These are phyloP conservation scores for Trypoxylon attenuatum DNA, from an alignment of 2,888 invertebrate genomes.

Conservation along the genomic window DNA sequence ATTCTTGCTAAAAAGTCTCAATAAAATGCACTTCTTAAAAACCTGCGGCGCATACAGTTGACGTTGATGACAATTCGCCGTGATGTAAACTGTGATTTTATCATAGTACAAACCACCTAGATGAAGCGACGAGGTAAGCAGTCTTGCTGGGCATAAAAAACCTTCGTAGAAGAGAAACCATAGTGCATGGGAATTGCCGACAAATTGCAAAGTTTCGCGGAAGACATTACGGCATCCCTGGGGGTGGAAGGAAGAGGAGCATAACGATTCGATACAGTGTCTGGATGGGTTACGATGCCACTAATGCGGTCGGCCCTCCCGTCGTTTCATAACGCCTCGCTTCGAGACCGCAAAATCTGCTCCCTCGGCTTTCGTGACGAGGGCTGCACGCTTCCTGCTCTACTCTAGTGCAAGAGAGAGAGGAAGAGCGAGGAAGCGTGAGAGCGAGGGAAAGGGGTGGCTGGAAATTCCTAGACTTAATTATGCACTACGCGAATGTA, in stretches of 20 bases:
- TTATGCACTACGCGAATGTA: constrained; percentile 44
- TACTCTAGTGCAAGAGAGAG: background rate
- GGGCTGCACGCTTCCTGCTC: constrained; percentile 15
- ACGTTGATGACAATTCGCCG: too few relatives aligned
- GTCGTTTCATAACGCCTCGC: constrained; percentile 26
- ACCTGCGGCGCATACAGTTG: too few relatives aligned
- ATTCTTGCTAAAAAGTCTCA: too few relatives aligned
- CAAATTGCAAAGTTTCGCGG: background rate
- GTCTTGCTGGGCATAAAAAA: too few relatives aligned
- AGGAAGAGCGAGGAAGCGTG: constrained; percentile 26
- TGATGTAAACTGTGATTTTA: too few relatives aligned
- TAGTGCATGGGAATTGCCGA: too few relatives aligned
- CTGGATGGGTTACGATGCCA: constrained; percentile 5
- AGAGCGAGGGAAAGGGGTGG: constrained; percentile 2
- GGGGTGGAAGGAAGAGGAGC: constrained; percentile 24
- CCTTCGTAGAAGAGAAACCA: too few relatives aligned
- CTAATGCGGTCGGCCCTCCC: constrained; percentile 7
- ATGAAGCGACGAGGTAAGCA: too few relatives aligned
- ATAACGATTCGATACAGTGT: constrained; percentile 7
- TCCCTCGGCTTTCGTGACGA: constrained; percentile 22
- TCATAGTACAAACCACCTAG: too few relatives aligned
- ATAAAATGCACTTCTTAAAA: too few relatives aligned
- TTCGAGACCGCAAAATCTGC: constrained; percentile 43
- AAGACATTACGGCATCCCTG: constrained; percentile 24
- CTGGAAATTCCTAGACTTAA: constrained; percentile 36